phyloP scores from a whole-genome alignment of 30 jellyfish, hydroid and myxozoan genomes.

The Chrysaora quinquecirrha region DNA sequence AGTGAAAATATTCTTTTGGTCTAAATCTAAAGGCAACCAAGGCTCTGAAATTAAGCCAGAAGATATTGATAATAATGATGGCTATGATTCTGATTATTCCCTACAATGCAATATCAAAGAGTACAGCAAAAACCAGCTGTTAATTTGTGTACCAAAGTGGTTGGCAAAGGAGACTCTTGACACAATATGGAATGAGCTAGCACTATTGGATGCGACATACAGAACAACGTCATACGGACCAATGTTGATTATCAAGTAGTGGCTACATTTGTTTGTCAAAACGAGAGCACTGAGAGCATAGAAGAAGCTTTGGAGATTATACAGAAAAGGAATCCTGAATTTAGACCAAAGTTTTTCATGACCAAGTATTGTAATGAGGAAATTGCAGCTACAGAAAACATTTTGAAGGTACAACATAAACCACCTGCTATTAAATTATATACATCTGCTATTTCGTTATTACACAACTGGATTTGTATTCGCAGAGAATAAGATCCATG shows the following conservation, averaged over 20 bases:
- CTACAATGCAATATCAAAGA: too few relatives aligned
- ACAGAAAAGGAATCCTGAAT: background rate
- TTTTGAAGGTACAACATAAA: background rate
- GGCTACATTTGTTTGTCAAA: background rate
- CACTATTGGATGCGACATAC: too few relatives aligned
- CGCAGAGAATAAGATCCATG: background rate
- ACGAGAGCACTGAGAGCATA: background rate
- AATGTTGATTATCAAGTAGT: background rate
- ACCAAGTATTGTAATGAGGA: background rate
- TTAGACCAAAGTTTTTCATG: background rate
- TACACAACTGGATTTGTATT: background rate
- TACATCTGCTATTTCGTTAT: background rate
- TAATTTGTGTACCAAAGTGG: background rate
- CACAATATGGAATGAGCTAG: background rate
- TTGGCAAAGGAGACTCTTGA: background rate
- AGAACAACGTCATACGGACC: background rate
- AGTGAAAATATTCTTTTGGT: slow-evolving; percentile 13
- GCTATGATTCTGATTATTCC: too few relatives aligned
- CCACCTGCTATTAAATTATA: background rate
- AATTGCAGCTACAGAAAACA: background rate
- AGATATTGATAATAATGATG: background rate
- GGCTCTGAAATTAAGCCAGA: background rate
- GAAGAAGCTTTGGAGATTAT: background rate
- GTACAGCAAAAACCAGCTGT: background rate
- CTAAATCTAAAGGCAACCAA: background rate